Evolutionary conservation across 2,797 vertebrate species (phyloP), one percentile per base, ranked within the genome.

Genomic region (Diplodus sargus): DNA sequence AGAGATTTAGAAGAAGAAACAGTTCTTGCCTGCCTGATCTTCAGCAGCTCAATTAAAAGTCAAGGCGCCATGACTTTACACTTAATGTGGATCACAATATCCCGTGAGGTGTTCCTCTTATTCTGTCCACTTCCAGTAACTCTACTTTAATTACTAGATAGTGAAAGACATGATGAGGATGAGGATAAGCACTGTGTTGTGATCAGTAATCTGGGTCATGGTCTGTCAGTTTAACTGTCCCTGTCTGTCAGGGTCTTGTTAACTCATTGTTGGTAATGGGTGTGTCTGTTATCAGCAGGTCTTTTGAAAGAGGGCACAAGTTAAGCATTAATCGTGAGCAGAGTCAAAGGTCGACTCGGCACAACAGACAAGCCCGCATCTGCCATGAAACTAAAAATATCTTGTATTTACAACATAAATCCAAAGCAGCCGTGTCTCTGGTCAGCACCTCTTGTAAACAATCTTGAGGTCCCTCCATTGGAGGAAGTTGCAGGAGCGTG

Each of bases 391-490:
- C 28, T 34, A 34, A 34, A 9, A 9, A 34, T 34, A 62, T 12
- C 45, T 10, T 3, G 17, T 18, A 43, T 42, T 15, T n/a, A 15
- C 14, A 61, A 39, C 15, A 53, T 11, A 48, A 70, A 34, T 42
- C 1, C 73, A 56, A 10, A 65, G 20, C 7, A 47, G 20, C 18
- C 2, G 53, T 18, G 47, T 61, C 11, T 80, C 23, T 7, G 43
- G 28, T 17, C 0, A 22, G 18, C 92, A 99, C 98, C 98, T 99
- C 95, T 97, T 99, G 94, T 98, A 99, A 87, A 99, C 97, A 83
- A 99, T 96, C 92, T 99, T 99, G 48, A 99, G 94, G 88, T 99
- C 98, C 85, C 95, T 96, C 98, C 97, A 99, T 54, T 98, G 96
- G 86, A 99, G 82, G 91, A 99, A 99, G 90, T 97, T 99, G 93